Percentiles rank a stretch among this genome's conserved stretches.
Evolutionary conservation across 1,140 invertebrate genomes (phyloP).

Genomic region (Bombus ignitus): DNA sequence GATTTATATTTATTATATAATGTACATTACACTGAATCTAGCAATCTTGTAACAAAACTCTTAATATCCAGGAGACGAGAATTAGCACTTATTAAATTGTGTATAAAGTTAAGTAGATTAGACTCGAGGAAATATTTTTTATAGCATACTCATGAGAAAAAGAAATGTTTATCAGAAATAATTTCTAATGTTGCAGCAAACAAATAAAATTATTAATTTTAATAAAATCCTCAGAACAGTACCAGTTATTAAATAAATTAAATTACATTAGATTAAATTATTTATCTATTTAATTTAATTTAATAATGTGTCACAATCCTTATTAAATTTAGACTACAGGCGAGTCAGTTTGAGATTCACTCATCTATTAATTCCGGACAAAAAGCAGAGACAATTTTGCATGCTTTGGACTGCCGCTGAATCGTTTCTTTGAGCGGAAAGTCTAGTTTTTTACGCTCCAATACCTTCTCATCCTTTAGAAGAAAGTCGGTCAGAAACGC

Average conservation of each 20-base stretch:
- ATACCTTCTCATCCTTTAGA: neutral
- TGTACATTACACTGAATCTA: neutral
- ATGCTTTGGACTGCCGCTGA: neutral
- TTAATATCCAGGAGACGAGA: neutral
- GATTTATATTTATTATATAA: neutral
- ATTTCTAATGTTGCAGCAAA: neutral
- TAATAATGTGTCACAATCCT: too few species aligned
- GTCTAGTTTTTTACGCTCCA: constrained; percentile 26
- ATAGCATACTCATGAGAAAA: too few species aligned
- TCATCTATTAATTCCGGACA: too few species aligned
- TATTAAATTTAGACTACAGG: neutral
- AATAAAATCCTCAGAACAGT: too few species aligned
- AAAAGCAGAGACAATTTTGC: neutral
- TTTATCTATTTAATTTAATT: neutral
- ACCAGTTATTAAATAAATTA: neutral
- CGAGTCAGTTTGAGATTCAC: neutral
- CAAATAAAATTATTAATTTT: too few species aligned
- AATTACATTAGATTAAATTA: neutral
- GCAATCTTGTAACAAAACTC: neutral
- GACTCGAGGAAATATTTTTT: neutral
- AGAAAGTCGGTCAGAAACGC: constrained; percentile 20
- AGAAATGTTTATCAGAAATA: too few species aligned
- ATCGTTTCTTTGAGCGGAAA: neutral
- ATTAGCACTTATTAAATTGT: neutral
- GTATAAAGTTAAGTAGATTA: neutral